Evolutionary conservation across 37 sponge, comb jelly and placozoan genomes (phyloP), one percentile per base, ranked within the genome.

Genomic region (Diacarnus erythraeanus): DNA sequence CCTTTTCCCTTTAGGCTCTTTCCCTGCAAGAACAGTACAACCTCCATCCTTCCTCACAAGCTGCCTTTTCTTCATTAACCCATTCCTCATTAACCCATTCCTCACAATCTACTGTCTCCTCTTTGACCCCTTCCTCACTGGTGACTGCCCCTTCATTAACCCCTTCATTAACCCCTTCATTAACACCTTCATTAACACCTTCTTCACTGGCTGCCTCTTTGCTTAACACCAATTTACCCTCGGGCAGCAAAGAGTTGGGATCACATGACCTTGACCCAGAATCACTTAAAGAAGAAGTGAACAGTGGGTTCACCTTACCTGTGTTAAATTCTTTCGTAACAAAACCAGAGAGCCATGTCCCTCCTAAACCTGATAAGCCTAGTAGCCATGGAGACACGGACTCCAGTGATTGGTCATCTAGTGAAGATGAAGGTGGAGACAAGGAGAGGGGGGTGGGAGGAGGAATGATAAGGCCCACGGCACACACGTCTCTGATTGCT

Each of bases 381-480:
- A n/a, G 71, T 71, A 30, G 18, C 21, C 17, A 74, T 47, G 57
- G 27, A 33, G 74, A 74, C 56, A 56, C 74, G 27, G 58, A 56
- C 57, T 74, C 74, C 34, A 41, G 42, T 54, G 74, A 56, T 26
- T 74, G 74, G 74, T 74, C 71, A 42, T 47, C 74, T 22, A 74
- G 74, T 56, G 74, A 74, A 5, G 74, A 56, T 3, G 71, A 71
- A n/a, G 71, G 71, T 35, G 71, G 78, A 43, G 82, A 87, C 0
- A 82, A n/a, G 0, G 47, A 33, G 33, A 35, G 31, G 27, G 70
- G 57, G 3, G 59, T 36, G 10, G 47, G 31, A 34, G 44, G 31
- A 27, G 70, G 51, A 5, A 72, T 80, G 47, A n/a, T n/a, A n/a
- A 77, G 56, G 27, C 90, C 81, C 30, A 75, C 77, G 51, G 4